Evolutionary conservation across 2,888 invertebrate genomes (phyloP).

Genomic region (Osedax frankpressi): DNA sequence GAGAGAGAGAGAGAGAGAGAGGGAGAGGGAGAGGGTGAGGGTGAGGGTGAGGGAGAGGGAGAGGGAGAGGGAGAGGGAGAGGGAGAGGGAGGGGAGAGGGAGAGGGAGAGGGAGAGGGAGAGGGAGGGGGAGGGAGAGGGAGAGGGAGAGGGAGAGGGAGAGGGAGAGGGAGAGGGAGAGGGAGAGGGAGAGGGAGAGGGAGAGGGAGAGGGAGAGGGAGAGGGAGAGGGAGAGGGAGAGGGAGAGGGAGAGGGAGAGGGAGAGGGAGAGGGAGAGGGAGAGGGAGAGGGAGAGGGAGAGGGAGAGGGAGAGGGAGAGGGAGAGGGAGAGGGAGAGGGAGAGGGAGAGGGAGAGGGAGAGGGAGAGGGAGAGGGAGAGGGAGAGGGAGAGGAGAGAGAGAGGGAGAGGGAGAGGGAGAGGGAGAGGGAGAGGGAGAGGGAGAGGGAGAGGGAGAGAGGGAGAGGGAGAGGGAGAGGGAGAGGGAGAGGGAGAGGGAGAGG

Average conservation of each 20-base stretch:
- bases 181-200: not conserved
- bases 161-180: not conserved
- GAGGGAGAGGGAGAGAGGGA: not conserved
- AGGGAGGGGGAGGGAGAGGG: not conserved
- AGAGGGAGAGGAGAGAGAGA: not conserved
- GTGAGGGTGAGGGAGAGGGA: not conserved
- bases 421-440: not conserved
- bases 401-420: not conserved
- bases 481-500: not conserved
- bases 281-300: not conserved
- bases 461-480: not conserved
- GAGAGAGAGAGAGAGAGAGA: too few species aligned
- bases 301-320: not conserved
- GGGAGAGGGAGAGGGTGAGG: too few species aligned
- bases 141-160: not conserved
- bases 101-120: not conserved
- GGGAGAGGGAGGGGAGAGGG: not conserved
- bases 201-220: not conserved
- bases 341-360: not conserved
- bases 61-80: not conserved
- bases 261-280: not conserved
- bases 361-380: not conserved
- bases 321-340: not conserved
- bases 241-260: not conserved
- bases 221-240: not conserved